Evolutionary conservation across 2,113 vertebrate species (phyloP), one percentile per base, ranked within the genome.

Genomic region (Coreoperca whiteheadi): DNA sequence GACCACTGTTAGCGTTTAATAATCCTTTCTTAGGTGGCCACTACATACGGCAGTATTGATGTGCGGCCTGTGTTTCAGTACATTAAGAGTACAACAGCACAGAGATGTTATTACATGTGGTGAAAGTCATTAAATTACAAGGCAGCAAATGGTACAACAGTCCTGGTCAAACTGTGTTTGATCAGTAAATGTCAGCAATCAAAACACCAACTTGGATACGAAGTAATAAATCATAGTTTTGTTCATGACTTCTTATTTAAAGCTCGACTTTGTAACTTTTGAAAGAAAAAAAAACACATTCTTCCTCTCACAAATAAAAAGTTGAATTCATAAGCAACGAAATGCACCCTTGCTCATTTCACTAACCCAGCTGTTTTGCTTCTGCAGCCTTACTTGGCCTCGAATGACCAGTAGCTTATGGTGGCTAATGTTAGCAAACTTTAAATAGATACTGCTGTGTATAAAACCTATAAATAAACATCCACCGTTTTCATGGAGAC

Each of bases 61-160:
- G 6, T 80, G 48, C 4, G 1, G 57, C n/a, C 37, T 39, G 65
- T 21, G 53, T 28, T 59, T 43, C 14, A 57, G 37, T 61, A 11
- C 15, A 59, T 61, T 53, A 16, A 63, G 57, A 23, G 18, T 50
- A 54, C 46, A 68, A 34, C 9, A 67, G 50, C 3, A 20, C 14
- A 72, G 43, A 68, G 7, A 43, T 51, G 10, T 64, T 37, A 46
- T 46, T 84, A 4, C 28, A 75, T 51, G 53, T 25, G 63, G 61
- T 32, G 48, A 78, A 37, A 30, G n/a, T 34, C 48, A 61, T 59
- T 64, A 28, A 81, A 60, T 65, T 71, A 79, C 41, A 75, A 57
- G 51, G 11, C 39, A 43, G 34, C 23, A 32, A 30, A 48, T 71
- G 56, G 30, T 63, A n/a, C 23, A 37, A 46, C 14, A 73, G 8